Evolutionary conservation across 1,140 invertebrate species (phyloP), one percentile per base, ranked within the genome.

Genomic region (Matsumurasca onukii): DNA sequence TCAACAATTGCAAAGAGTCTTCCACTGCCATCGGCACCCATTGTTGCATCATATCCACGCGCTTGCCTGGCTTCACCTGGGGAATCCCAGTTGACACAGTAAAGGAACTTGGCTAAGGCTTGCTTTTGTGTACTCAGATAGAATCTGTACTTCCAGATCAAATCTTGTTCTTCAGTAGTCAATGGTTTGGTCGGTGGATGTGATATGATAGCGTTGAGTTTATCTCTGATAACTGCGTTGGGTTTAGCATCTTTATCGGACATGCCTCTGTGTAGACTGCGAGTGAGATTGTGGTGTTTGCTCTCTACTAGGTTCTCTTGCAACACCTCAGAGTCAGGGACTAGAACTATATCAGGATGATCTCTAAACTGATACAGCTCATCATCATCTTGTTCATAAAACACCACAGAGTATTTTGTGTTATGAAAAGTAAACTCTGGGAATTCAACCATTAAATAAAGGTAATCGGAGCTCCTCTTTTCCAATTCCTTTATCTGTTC

Each of bases 101-200:
- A 97, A 1, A 99, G 82, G 80, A 99, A 99, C 81, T 99, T 99
- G 0, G 95, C 94, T 15, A 99, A 81, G 0, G 97, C 98, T 78
- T 87, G 93, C 71, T 94, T 93, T 70, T 96, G 91, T 29, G 85
- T 90, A 30, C 89, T 91, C n/a, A 97, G 80, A 79, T 96, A 96
- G 80, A 95, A 98, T 63, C 98, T 83, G 78, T 94, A 99, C 77
- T 98, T 98, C 98, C 98, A 99, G n/a, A 99, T 86, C 49, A 98
- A 80, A 85, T 99, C 98, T 80, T 98, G 93, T 78, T 99, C 96
- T 79, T 98, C 95, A 34, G 92, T 92, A 5, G 90, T 87, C 0
- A 99, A 82, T 1, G 87, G 82, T 73, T 91, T 91, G 1, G 91
- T 98, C 3, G 94, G 92, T 17, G 97, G 95, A 82, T 96, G 96